Evolutionary conservation across 37 sponge, comb jelly and placozoan genomes (phyloP).

Genomic region (Halichondria panicea): DNA sequence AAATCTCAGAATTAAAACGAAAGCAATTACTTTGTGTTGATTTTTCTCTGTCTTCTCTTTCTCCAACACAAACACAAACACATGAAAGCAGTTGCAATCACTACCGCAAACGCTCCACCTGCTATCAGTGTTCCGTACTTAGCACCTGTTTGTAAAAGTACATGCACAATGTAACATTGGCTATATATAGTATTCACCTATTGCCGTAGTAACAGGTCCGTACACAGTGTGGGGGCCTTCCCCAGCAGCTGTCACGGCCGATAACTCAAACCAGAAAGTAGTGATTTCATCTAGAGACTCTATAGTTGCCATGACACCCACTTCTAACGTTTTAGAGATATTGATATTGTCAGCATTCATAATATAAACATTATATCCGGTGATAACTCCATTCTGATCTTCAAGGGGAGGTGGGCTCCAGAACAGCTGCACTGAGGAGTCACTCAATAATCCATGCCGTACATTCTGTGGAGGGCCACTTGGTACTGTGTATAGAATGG

Average conservation of each 20-base stretch:
- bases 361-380: slow-evolving; percentile 5
- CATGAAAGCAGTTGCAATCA: too few species aligned
- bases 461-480: too few species aligned
- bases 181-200: too few species aligned
- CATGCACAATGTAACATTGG: too few species aligned
- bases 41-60: not conserved
- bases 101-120: too few species aligned
- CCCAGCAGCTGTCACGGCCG: slow-evolving; percentile 4
- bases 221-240: not conserved
- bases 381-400: slow-evolving; percentile 45
- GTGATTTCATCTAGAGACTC: slow-evolving; percentile 10
- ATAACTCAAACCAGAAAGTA: slow-evolving; percentile 3
- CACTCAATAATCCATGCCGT: too few species aligned
- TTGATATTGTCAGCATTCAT: not conserved
- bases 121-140: too few species aligned
- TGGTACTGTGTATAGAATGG: too few species aligned
- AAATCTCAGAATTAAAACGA: not conserved
- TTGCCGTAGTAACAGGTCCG: not conserved
- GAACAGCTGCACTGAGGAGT: slow-evolving; percentile 6
- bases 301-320: not conserved
- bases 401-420: slow-evolving; percentile 31
- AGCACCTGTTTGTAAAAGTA: too few species aligned
- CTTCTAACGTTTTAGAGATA: not conserved
- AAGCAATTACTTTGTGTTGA: not conserved
- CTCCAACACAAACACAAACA: not conserved